Conservation (phyloP, 37 sponge, comb jelly and placozoan species). For the Amphimedon queenslandica region DNA sequence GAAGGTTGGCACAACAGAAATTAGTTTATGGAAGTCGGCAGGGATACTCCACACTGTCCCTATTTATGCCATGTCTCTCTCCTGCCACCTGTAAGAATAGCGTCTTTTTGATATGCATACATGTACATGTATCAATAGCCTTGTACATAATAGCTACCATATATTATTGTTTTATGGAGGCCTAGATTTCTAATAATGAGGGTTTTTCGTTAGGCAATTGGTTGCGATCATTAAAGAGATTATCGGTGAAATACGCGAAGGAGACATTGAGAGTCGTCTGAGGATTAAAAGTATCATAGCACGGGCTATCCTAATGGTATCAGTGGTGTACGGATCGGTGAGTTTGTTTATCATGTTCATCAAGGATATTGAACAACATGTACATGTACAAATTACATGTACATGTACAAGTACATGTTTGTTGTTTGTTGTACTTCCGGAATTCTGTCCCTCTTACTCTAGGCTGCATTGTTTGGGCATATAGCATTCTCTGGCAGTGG, state of each 20-base stretch:
- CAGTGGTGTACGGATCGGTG: slow-evolving; percentile 49
- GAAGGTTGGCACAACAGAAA: slow-evolving; percentile 5
- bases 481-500: slow-evolving; percentile 25
- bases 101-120: too few relatives aligned
- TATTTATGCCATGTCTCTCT: slow-evolving; percentile 68
- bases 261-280: not conserved
- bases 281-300: slow-evolving; percentile 39
- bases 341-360: slow-evolving; percentile 3
- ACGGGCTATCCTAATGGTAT: slow-evolving; percentile 32
- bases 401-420: not conserved
- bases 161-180: too few relatives aligned
- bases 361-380: not conserved
- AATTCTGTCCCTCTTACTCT: not conserved
- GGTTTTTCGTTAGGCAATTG: not conserved
- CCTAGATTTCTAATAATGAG: too few relatives aligned
- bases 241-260: not conserved
- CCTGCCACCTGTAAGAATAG: slow-evolving; percentile 79
- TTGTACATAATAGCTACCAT: too few relatives aligned
- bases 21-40: slow-evolving; percentile 22
- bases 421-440: not conserved
- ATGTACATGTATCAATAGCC: too few relatives aligned
- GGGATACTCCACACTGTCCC: slow-evolving; percentile 68
- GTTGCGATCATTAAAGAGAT: not conserved
- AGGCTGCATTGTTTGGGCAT: slow-evolving; percentile 77
- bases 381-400: not conserved